These are phyloP conservation scores for Amiota communis DNA, from an alignment of 2,888 invertebrate genomes.

Conservation along the genomic window DNA sequence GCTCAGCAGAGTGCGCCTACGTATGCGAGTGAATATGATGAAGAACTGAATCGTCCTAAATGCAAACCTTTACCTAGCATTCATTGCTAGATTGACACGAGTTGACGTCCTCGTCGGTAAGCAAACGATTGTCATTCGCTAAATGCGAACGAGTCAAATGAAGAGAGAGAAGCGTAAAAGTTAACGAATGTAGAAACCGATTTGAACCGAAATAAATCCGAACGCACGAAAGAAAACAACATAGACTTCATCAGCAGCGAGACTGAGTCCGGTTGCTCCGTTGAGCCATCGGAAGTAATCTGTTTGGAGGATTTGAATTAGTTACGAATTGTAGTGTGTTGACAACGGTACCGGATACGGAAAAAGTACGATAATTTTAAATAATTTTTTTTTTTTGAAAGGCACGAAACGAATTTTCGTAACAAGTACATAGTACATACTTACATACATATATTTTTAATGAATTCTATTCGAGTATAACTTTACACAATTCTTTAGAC, in stretches of 20 bases:
- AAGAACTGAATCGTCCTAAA: slow-evolving; percentile 1
- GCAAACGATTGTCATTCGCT: slow-evolving; percentile 1
- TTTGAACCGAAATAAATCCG: background rate
- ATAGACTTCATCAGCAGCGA: slow-evolving; percentile 26
- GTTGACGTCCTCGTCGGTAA: background rate
- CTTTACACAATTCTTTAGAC: too few species aligned
- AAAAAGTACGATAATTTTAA: slow-evolving; percentile 39
- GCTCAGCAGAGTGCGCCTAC: too few species aligned
- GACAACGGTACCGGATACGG: slow-evolving; percentile 69
- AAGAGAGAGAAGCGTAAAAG: background rate
- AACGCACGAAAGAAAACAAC: too few species aligned
- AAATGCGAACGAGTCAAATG: background rate
- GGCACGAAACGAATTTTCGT: too few species aligned
- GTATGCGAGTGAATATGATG: too few species aligned
- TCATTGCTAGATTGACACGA: background rate
- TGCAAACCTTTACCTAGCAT: background rate
- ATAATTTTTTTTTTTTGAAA: too few species aligned
- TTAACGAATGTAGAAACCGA: background rate
- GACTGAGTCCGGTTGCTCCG: slow-evolving; percentile 17
- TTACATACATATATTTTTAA: too few species aligned
- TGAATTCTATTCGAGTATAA: too few species aligned
- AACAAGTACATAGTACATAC: too few species aligned
- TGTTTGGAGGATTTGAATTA: slow-evolving; percentile 69
- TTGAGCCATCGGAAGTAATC: slow-evolving; percentile 59
- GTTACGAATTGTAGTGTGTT: slow-evolving; percentile 70